These are phyloP conservation scores for Periophthalmodon schlosseri DNA, from an alignment of 2,113 vertebrate genomes.

Conservation along the genomic window DNA sequence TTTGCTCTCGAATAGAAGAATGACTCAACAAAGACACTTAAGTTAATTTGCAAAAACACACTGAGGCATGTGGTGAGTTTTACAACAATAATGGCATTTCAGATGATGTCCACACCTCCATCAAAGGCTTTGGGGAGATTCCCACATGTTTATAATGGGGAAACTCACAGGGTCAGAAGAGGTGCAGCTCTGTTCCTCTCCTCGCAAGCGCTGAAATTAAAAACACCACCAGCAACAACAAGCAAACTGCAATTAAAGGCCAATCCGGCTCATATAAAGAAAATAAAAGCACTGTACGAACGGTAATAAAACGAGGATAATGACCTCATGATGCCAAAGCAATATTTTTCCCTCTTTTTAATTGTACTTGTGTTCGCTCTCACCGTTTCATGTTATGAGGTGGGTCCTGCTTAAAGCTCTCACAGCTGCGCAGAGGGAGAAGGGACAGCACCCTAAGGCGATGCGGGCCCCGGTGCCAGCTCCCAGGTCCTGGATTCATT, in stretches of 20 bases:
- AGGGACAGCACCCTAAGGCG: slow-evolving; percentile 76
- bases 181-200: slow-evolving; percentile 56
- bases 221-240: slow-evolving; percentile 68
- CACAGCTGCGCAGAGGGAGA: slow-evolving; percentile 74
- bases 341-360: slow-evolving; percentile 72
- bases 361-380: slow-evolving; percentile 73
- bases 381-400: slow-evolving; percentile 78
- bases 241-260: slow-evolving; percentile 73
- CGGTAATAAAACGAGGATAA: slow-evolving; percentile 78
- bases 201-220: slow-evolving; percentile 62
- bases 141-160: slow-evolving; percentile 32
- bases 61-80: slow-evolving; percentile 11
- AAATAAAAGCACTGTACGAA: slow-evolving; percentile 78
- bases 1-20: not conserved
- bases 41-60: not conserved
- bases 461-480: slow-evolving; percentile 72
- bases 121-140: slow-evolving; percentile 31
- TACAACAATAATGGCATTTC: slow-evolving; percentile 35
- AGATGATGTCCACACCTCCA: slow-evolving; percentile 22
- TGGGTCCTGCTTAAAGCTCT: slow-evolving; percentile 71
- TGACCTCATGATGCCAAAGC: slow-evolving; percentile 79
- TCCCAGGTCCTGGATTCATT: slow-evolving; percentile 78
- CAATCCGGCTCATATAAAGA: slow-evolving; percentile 74
- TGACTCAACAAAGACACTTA: slow-evolving; percentile 17
- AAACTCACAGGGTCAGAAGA: slow-evolving; percentile 63